These are phyloP conservation scores for Drosophila chauvacae DNA, from an alignment of 1,140 invertebrate genomes.

Conservation along the genomic window DNA sequence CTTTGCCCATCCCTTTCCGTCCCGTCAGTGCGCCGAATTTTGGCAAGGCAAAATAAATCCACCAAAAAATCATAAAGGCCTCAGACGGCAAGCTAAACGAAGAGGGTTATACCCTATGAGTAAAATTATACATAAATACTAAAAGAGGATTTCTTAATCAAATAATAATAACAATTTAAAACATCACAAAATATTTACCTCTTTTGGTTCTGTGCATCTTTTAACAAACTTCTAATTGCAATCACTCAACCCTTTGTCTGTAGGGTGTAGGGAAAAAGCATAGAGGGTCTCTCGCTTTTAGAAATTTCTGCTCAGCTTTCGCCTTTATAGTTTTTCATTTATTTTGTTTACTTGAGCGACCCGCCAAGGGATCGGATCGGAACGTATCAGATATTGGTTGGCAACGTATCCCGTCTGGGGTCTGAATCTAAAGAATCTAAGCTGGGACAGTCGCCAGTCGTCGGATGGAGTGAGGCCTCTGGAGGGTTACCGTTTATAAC, in stretches of 20 bases:
- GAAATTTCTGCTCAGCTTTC: constrained; percentile 62
- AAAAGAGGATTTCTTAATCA: background rate
- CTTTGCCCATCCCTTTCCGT: constrained; percentile 63
- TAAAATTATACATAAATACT: background rate
- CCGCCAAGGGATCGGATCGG: constrained; percentile 49
- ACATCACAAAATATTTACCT: too few species aligned
- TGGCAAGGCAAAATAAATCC: constrained; percentile 67
- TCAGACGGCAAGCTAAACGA: constrained; percentile 14
- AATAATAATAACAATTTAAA: background rate
- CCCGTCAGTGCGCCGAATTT: constrained; percentile 51
- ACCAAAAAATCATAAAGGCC: constrained; percentile 25
- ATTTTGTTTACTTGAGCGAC: constrained; percentile 69
- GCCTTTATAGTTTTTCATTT: constrained; percentile 62
- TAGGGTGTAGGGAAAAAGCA: constrained; percentile 29
- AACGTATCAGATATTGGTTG: constrained; percentile 5
- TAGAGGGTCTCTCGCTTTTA: constrained; percentile 53
- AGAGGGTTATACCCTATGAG: constrained; percentile 9
- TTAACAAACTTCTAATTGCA: background rate
- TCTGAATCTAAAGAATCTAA: constrained; percentile 26
- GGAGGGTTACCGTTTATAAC: constrained; percentile 54
- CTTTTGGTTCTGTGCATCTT: background rate
- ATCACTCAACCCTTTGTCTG: background rate
- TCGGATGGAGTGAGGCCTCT: background rate
- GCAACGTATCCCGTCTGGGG: constrained; percentile 7
- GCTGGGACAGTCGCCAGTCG: constrained; percentile 33